Evolutionary conservation across 1,140 invertebrate genomes (phyloP).

Genomic region (Globodera rostochiensis): DNA sequence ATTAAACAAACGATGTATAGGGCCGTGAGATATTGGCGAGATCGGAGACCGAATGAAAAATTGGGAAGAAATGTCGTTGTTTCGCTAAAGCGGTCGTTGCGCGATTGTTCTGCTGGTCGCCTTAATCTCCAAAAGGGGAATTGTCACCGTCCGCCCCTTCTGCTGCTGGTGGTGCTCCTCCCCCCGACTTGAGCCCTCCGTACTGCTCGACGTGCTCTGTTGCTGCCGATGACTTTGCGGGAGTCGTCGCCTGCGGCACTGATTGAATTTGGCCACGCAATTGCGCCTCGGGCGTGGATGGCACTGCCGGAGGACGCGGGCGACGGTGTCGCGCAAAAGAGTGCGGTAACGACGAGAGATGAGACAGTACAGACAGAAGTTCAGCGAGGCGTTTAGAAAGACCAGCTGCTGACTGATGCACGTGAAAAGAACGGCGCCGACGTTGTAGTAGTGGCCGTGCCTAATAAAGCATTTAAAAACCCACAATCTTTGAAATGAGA

Average conservation of each 20-base stretch:
- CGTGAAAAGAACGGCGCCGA: conserved; percentile 58
- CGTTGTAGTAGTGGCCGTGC: conserved; percentile 55
- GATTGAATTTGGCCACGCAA: not conserved
- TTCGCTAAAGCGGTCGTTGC: not conserved
- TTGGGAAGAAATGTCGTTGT: too few species aligned
- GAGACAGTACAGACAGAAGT: conserved; percentile 63
- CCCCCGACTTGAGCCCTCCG: not conserved
- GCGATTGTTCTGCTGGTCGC: not conserved
- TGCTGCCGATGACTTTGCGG: not conserved
- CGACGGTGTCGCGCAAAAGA: conserved; percentile 47
- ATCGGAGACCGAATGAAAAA: too few species aligned
- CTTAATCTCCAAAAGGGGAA: not conserved
- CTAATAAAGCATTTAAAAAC: not conserved
- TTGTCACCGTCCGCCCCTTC: not conserved
- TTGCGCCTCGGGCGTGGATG: not conserved
- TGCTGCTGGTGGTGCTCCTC: not conserved
- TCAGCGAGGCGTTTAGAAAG: conserved; percentile 63
- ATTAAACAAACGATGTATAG: too few species aligned
- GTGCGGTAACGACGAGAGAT: conserved; percentile 59
- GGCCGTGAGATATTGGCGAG: too few species aligned
- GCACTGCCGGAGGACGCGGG: conserved; percentile 6
- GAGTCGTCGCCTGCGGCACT: not conserved
- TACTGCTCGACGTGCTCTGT: not conserved
- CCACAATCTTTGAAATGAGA: not conserved
- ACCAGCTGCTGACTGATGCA: conserved; percentile 62